phyloP scores from a whole-genome alignment of 2,797 vertebrate genomes.

The Tarsius wallacei region DNA sequence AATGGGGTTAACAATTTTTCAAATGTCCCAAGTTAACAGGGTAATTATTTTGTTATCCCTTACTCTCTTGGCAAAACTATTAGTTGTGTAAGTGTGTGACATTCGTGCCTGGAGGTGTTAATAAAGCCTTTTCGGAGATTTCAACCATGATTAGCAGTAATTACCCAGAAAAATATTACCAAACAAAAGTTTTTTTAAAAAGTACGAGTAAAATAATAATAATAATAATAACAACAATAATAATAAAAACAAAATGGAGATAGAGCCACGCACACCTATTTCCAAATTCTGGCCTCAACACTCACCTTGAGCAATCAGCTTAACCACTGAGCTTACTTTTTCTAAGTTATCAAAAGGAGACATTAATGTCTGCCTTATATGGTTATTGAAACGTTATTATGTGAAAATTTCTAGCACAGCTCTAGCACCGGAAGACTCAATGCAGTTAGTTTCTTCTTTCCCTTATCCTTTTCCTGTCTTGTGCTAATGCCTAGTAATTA shows the following conservation, averaged over 20 bases:
- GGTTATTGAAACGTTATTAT: neutral
- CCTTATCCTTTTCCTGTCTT: neutral
- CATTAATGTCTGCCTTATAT: neutral
- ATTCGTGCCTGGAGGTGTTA: slow-evolving; percentile 70
- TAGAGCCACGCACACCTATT: neutral
- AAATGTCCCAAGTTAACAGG: slow-evolving; percentile 21
- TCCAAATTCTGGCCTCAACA: neutral
- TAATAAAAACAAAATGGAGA: neutral
- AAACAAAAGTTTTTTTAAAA: neutral
- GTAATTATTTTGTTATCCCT: slow-evolving; percentile 9
- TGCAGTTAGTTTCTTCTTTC: neutral
- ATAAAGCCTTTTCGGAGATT: slow-evolving; percentile 44
- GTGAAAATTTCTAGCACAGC: neutral
- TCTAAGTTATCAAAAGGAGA: neutral
- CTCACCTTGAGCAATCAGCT: neutral
- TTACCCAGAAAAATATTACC: slow-evolving; percentile 43
- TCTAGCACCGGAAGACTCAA: neutral
- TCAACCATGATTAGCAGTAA: slow-evolving; percentile 59
- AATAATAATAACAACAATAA: neutral
- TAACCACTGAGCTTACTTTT: slow-evolving; percentile 32
- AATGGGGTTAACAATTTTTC: slow-evolving; percentile 31
- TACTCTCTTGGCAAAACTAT: slow-evolving; percentile 35
- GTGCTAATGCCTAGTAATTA: slow-evolving; percentile 22
- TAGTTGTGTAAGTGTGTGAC: slow-evolving; percentile 49
- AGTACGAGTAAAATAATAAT: too few relatives aligned